phyloP scores from a whole-genome alignment of 2,113 vertebrate species.

The Eulemur rufifrons region DNA sequence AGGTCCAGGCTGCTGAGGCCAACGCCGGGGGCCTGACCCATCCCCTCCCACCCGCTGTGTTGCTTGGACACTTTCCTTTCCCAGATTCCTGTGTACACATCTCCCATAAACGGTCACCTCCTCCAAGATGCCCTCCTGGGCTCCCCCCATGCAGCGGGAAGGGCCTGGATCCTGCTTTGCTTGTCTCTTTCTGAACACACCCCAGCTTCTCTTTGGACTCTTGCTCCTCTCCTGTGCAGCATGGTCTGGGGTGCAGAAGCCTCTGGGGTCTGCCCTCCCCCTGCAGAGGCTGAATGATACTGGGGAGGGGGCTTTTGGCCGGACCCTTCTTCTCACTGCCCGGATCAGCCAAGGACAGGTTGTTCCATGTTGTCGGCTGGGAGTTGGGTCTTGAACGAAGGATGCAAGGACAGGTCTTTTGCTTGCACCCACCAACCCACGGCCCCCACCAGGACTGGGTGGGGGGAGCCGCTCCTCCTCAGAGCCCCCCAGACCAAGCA shows the following conservation, averaged over 20 bases:
- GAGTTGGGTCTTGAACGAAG: background rate
- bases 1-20: background rate
- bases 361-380: rapidly evolving
- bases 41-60: background rate
- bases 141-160: background rate
- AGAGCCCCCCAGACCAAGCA: background rate
- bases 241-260: too few relatives aligned
- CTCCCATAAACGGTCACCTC: background rate
- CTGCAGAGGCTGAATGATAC: background rate
- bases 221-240: rapidly evolving
- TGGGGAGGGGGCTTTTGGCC: background rate
- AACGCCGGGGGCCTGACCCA: rapidly evolving
- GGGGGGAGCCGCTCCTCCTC: background rate
- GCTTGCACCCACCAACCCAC: rapidly evolving
- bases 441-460: background rate
- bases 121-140: background rate
- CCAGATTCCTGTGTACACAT: rapidly evolving
- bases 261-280: background rate
- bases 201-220: background rate
- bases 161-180: background rate
- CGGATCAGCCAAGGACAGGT: background rate
- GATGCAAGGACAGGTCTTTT: too few relatives aligned
- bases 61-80: rapidly evolving
- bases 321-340: background rate
- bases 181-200: background rate